Percentiles rank a stretch among this genome's conserved stretches.
Evolutionary conservation across 1,140 invertebrate genomes (phyloP).

Genomic region (Ceratina japonica): DNA sequence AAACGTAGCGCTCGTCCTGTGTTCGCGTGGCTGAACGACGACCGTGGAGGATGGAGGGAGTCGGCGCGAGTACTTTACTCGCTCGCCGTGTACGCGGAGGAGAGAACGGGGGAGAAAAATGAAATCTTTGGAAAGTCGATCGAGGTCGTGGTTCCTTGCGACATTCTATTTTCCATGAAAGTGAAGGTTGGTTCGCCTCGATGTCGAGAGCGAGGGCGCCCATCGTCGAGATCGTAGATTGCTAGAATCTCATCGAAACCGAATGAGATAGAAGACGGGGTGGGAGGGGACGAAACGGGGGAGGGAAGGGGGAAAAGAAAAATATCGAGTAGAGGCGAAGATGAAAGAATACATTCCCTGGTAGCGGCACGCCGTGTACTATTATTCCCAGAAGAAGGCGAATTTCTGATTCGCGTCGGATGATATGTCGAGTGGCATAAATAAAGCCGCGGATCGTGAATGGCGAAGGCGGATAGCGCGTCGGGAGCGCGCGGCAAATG

Average conservation of each 20-base stretch:
- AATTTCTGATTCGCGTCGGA: conserved; percentile 56
- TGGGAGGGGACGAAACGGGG: not conserved
- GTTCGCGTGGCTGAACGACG: conserved; percentile 25
- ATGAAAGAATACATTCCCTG: conserved; percentile 60
- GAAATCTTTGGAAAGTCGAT: conserved; percentile 18
- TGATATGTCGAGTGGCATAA: conserved; percentile 42
- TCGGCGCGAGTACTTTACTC: not conserved
- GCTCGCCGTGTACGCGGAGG: not conserved
- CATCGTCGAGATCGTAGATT: conserved; percentile 61
- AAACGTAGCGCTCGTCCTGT: conserved; percentile 44
- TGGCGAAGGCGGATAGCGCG: conserved; percentile 60
- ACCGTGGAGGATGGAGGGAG: conserved; percentile 17
- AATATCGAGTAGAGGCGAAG: too few relatives aligned
- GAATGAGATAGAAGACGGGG: conserved; percentile 23
- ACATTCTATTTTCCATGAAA: conserved; percentile 21
- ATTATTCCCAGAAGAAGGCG: conserved; percentile 61
- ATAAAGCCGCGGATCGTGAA: conserved; percentile 41
- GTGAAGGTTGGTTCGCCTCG: conserved; percentile 22
- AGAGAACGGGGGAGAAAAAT: not conserved
- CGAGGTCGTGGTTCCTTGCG: conserved; percentile 21
- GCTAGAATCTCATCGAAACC: conserved; percentile 34
- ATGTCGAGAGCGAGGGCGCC: conserved; percentile 43
- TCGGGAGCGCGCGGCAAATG: conserved; percentile 64
- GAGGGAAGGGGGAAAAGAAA: not conserved
- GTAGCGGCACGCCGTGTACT: conserved; percentile 65